Evolutionary conservation across 2,888 invertebrate genomes (phyloP), one percentile per base, ranked within the genome.

Genomic region (Drosophila suboccidentalis): DNA sequence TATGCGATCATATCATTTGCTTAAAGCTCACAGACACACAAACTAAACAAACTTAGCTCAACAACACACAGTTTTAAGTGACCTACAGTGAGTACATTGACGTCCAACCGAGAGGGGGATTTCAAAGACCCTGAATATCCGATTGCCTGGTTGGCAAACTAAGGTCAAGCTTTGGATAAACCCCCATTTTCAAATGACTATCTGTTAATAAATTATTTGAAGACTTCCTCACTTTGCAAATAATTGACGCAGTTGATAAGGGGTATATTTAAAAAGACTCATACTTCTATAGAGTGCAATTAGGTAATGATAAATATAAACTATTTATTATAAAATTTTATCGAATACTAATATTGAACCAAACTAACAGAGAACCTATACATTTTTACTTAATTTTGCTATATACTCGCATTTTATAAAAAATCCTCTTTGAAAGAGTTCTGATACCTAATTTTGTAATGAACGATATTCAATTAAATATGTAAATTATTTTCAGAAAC

Each of bases 41-140:
- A 32, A 6, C 34, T 10, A 22, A 22, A 36, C 19, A 51, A 51
- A 29, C 44, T 57, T 19, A 34, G 3, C n/a, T 26, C n/a, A 49
- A 38, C 53, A 41, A 49, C 51, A 32, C 41, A 49, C 51, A 32
- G 44, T 57, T 63, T 50, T 49, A 43, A 47, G 41, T 67, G 80
- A 78, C 86, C 82, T 82, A 82, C 83, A 80, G 71, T 67, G 80
- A 83, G 82, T 78, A 53, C 86, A 38, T 82, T 81, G 81, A 81
- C 81, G 76, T 51, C 79, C 17, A 68, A 9, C 3, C 17, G n/a
- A n/a, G 26, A 3, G 39, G 71, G 68, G 64, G 47, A 69, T 50
- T 58, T 59, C 34, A 57, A 10, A 50, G 57, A 66, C 81, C 79
- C 55, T 81, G 84, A 50, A 61, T 34, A 36, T 13, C 19, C 19